These are phyloP conservation scores for Salvelinus fontinalis DNA, from an alignment of 2,113 vertebrate species.

Conservation along the genomic window DNA sequence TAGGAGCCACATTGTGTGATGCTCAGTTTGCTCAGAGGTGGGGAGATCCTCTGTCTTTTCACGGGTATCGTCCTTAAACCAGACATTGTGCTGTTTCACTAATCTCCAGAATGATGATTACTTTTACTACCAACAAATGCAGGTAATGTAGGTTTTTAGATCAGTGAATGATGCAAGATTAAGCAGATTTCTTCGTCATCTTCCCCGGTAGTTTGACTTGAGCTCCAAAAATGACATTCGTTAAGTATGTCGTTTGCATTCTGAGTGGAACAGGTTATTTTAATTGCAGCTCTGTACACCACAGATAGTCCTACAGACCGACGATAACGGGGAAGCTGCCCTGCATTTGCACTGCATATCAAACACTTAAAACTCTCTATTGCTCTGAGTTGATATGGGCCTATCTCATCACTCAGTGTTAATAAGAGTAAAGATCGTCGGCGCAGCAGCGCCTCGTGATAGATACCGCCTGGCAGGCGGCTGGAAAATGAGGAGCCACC, in stretches of 20 bases:
- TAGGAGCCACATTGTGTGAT: slow-evolving; percentile 48
- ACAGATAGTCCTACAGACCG: background rate
- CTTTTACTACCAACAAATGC: no score
- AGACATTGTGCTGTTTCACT: slow-evolving; percentile 13
- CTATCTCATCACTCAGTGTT: slow-evolving; percentile 32
- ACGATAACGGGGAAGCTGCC: background rate
- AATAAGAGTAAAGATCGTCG: slow-evolving; percentile 30
- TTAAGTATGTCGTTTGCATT: background rate
- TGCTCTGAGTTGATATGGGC: slow-evolving; percentile 25
- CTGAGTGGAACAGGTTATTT: background rate
- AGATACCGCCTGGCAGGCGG: slow-evolving; percentile 43
- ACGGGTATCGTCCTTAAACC: slow-evolving; percentile 2
- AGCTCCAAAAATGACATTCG: background rate
- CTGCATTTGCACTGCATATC: background rate
- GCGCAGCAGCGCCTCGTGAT: slow-evolving; percentile 8
- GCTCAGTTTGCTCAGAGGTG: slow-evolving; percentile 21
- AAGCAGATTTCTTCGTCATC: background rate
- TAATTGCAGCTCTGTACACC: background rate
- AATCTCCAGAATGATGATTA: slow-evolving; percentile 37
- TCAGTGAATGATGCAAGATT: background rate
- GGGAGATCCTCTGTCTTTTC: slow-evolving; percentile 14
- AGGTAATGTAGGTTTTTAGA: slow-evolving; percentile 30
- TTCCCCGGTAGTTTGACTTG: background rate
- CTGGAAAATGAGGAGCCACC: slow-evolving; percentile 53
- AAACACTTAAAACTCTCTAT: background rate